Evolutionary conservation across 1,140 invertebrate genomes (phyloP).

Genomic region (Drosophila trapezifrons): DNA sequence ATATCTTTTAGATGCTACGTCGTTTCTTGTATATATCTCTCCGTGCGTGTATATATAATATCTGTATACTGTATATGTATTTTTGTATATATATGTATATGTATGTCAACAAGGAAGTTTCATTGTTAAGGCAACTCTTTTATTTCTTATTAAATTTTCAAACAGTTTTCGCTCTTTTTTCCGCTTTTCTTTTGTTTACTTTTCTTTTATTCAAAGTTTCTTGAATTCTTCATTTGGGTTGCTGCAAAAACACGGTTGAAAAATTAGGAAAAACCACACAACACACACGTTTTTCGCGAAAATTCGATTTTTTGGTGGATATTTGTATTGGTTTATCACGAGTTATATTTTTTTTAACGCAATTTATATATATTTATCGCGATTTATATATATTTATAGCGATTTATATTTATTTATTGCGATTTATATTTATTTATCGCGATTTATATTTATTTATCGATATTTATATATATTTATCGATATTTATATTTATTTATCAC

Average conservation of each 20-base stretch:
- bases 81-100: conserved; percentile 53
- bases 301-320: no score
- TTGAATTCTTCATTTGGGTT: conserved; percentile 5
- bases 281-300: background rate
- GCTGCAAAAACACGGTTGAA: conserved; percentile 4
- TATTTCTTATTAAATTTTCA: conserved; percentile 14
- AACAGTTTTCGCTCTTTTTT: background rate
- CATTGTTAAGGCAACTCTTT: conserved; percentile 73
- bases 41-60: conserved; percentile 26
- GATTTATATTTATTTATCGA: background rate
- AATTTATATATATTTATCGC: background rate
- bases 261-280: conserved; percentile 10
- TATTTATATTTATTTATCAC: background rate
- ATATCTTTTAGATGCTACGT: conserved; percentile 23
- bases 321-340: no score
- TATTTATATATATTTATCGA: background rate
- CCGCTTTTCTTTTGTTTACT: background rate
- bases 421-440: background rate
- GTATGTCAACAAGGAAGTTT: conserved; percentile 79
- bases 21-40: conserved; percentile 10
- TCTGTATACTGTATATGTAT: conserved; percentile 57
- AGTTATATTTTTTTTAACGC: no score
- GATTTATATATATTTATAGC: background rate
- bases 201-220: background rate
- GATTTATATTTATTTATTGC: background rate